These are phyloP conservation scores for Paedocypris sp. DNA, from an alignment of 2,113 vertebrate genomes.

Conservation along the genomic window DNA sequence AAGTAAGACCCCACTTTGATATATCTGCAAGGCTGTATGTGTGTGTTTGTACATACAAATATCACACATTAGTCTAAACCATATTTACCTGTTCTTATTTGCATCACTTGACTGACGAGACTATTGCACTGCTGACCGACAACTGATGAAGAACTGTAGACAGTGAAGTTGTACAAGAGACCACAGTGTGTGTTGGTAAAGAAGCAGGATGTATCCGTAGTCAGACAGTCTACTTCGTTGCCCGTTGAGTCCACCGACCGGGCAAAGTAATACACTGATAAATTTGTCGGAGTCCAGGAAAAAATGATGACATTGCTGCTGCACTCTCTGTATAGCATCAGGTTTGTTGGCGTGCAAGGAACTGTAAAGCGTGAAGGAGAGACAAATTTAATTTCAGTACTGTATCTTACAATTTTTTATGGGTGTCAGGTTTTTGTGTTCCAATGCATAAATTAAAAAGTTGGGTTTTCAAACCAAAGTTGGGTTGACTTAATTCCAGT, in stretches of 20 bases:
- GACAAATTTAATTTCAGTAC: not conserved
- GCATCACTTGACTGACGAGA: slow-evolving; percentile 36
- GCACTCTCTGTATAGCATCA: slow-evolving; percentile 49
- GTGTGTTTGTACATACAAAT: too few relatives aligned
- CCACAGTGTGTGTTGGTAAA: slow-evolving; percentile 59
- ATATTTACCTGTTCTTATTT: slow-evolving; percentile 52
- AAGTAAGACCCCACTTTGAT: too few relatives aligned
- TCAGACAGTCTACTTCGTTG: slow-evolving; percentile 46
- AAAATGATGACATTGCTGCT: slow-evolving; percentile 54
- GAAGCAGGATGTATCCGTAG: slow-evolving; percentile 52
- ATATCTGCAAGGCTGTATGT: too few relatives aligned
- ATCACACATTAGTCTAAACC: too few relatives aligned
- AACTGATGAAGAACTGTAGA: slow-evolving; percentile 30
- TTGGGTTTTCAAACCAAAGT: too few relatives aligned
- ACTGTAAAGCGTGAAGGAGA: slow-evolving; percentile 36
- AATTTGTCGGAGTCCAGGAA: slow-evolving; percentile 49
- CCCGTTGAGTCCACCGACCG: slow-evolving; percentile 44
- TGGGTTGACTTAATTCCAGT: too few relatives aligned
- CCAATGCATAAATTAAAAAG: too few relatives aligned
- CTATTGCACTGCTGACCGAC: slow-evolving; percentile 37
- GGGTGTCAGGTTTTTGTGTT: too few relatives aligned
- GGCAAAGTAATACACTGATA: slow-evolving; percentile 47
- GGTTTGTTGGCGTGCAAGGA: slow-evolving; percentile 52
- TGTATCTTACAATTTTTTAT: too few relatives aligned
- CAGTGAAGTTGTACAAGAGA: slow-evolving; percentile 49